Conservation (phyloP, 2,888 invertebrate genomes). For the Oxystoma pomonae region DNA sequence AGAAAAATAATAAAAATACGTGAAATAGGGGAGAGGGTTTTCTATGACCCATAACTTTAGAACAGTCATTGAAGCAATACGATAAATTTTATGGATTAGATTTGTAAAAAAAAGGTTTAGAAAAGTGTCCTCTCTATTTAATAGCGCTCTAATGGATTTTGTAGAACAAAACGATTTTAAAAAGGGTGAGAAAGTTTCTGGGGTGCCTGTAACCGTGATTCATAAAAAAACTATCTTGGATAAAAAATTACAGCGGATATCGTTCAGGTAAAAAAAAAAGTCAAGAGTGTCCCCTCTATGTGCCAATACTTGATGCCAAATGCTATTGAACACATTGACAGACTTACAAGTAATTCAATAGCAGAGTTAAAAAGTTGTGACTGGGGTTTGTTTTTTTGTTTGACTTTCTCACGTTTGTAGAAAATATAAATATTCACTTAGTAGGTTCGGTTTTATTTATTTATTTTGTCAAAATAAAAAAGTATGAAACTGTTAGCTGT, state of each 20-base stretch:
- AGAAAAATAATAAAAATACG: constrained; percentile 29
- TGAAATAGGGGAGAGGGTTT: constrained; percentile 36
- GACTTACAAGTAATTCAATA: neutral
- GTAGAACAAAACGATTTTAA: constrained; percentile 34
- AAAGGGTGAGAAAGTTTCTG: constrained; percentile 15
- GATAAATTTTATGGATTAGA: neutral
- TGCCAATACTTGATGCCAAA: neutral
- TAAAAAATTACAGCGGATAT: neutral
- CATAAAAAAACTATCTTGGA: neutral
- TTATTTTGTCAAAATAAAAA: no score
- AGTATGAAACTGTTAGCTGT: no score
- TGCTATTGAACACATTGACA: neutral
- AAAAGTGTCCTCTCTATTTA: constrained; percentile 31
- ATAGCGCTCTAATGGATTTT: constrained; percentile 30
- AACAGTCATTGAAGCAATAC: constrained; percentile 43
- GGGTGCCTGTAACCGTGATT: neutral
- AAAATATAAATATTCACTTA: no score
- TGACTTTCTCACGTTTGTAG: neutral
- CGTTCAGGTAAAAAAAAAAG: no score
- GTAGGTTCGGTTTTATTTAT: no score
- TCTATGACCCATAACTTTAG: constrained; percentile 36
- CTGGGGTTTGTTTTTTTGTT: neutral
- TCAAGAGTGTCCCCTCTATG: neutral
- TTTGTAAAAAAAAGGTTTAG: no score
- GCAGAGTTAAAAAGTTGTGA: neutral